phyloP scores from a whole-genome alignment of 2,888 invertebrate genomes.

The Sphecodes monilicornis region DNA sequence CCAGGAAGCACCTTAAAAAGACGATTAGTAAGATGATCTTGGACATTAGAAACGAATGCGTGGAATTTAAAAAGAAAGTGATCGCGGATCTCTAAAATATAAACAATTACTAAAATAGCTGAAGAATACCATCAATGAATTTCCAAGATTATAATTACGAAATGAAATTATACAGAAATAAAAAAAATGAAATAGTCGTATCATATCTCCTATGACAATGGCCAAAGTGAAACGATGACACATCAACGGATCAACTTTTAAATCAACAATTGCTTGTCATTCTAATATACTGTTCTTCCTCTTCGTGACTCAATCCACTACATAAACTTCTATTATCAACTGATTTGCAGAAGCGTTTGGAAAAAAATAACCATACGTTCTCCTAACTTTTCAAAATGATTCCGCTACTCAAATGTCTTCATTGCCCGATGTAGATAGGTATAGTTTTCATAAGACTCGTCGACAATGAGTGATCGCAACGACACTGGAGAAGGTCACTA shows the following conservation, averaged over 20 bases:
- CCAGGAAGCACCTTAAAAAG: constrained; percentile 19
- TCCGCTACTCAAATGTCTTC: background rate
- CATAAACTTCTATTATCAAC: background rate
- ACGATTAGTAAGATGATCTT: background rate
- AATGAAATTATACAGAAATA: too few species aligned
- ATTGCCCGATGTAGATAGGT: background rate
- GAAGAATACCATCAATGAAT: background rate
- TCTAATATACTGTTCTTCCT: background rate
- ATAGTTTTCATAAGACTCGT: background rate
- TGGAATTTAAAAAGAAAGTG: background rate
- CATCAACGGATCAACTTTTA: background rate
- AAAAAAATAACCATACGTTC: background rate
- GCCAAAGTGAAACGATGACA: background rate
- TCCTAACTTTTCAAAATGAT: background rate
- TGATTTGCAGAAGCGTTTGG: background rate
- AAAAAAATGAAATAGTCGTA: background rate
- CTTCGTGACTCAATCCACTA: background rate
- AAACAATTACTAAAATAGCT: background rate
- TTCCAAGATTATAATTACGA: background rate
- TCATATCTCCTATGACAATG: background rate
- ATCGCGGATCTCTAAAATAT: background rate
- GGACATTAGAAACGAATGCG: background rate
- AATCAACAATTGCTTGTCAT: background rate
- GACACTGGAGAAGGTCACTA: background rate
- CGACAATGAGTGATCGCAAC: background rate